phyloP scores from a whole-genome alignment of 2,888 invertebrate genomes.

The Therioaphis trifolii region DNA sequence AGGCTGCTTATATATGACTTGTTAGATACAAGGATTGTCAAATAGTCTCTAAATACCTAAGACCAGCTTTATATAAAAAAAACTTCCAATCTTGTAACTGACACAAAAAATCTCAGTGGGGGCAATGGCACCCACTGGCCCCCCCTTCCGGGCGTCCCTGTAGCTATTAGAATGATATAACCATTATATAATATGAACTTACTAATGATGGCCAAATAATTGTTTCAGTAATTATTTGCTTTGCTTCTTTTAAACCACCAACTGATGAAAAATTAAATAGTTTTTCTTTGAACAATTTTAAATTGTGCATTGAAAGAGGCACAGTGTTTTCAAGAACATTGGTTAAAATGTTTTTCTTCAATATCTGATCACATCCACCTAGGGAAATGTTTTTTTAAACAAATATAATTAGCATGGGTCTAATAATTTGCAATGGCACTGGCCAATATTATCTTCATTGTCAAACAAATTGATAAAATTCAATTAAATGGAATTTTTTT shows the following conservation, averaged over 20 bases:
- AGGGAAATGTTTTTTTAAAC: neutral
- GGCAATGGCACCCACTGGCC: too few species aligned
- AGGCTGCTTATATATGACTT: too few species aligned
- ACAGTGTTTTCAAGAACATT: conserved; percentile 71
- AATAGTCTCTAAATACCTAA: conserved; percentile 92
- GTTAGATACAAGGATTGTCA: too few species aligned
- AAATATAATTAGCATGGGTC: too few species aligned
- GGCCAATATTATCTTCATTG: too few species aligned
- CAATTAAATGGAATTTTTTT: too few species aligned
- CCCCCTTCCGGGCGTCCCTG: too few species aligned
- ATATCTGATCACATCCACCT: neutral
- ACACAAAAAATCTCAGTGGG: conserved; percentile 72
- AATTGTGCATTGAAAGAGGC: conserved; percentile 73
- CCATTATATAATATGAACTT: conserved; percentile 63
- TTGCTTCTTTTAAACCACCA: conserved; percentile 83
- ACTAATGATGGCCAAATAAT: conserved; percentile 86
- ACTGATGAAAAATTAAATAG: conserved; percentile 77
- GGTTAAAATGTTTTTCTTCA: conserved; percentile 69
- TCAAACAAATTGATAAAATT: too few species aligned
- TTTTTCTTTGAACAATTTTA: conserved; percentile 72
- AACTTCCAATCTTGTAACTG: conserved; percentile 80
- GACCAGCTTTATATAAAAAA: conserved; percentile 91
- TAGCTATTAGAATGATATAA: conserved; percentile 26
- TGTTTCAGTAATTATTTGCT: conserved; percentile 78
- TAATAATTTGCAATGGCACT: too few species aligned